Evolutionary conservation across 2,113 vertebrate species (phyloP), one percentile per base, ranked within the genome.

Genomic region (Ochotona princeps): DNA sequence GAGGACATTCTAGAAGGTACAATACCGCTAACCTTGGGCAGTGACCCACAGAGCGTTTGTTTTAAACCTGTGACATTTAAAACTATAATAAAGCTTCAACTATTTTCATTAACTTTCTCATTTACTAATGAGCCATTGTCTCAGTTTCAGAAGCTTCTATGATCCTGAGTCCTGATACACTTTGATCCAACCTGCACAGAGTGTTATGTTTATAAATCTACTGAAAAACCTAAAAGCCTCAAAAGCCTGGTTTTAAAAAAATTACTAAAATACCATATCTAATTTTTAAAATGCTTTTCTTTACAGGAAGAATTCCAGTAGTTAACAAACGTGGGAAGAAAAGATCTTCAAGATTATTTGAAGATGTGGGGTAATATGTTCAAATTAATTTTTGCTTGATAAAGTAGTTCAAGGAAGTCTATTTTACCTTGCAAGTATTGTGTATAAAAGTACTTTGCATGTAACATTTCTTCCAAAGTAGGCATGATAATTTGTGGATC

Each of bases 241-340:
- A 17, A 74, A 89, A 78, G n/a, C 38, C 38, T 44, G 38, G 38
- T 26, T 26, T 38, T 25, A 17, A 84, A 87, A 85, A 90, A 87
- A 74, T 49, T 75, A 61, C 5, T n/a, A 32, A 7, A 95, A 30
- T 32, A 47, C 15, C 54, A 73, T 83, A 89, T 18, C 81, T 87
- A 73, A 5, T 83, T 90, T 96, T 28, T 93, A n/a, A 93, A 83
- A 11, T 80, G 10, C n/a, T 47, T 75, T 76, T 88, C 35, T 26
- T 89, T 96, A 67, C 92, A 98, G 98, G 95, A 7, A 97, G 97
- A 78, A 96, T 23, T 85, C n/a, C 96, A 81, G 73, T 95, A 83
- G 93, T 96, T 92, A 97, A 98, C 30, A 98, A 98, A 74, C 98
- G 95, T 84, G 98, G 96, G 61, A 98, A 98, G 94, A 98, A 98